Evolutionary conservation across 2,888 invertebrate genomes (phyloP), one percentile per base, ranked within the genome.

Genomic region (Dynastes grantii): DNA sequence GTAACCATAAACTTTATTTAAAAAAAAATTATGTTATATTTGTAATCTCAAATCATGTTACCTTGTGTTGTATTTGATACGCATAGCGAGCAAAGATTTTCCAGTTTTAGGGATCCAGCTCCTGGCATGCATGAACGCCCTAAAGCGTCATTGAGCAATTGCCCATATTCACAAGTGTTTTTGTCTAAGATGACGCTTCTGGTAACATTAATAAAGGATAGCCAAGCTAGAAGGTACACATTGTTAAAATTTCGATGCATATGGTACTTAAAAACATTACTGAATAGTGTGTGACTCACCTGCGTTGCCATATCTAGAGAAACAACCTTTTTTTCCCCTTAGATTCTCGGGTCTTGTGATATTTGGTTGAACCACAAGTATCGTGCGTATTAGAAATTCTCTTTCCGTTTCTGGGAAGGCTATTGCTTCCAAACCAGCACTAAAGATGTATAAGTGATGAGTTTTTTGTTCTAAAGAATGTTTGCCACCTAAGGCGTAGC

Each of bases 231-330:
- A 86, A 86, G 61, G 77, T 70, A 80, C 27, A 16, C 2, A 53
- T 51, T 8, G 9, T 51, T 51, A 2, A 37, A 71, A 77, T 76
- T 32, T 45, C 29, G 5, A 49, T 53, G n/a, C 4, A 53, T 5
- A 53, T 5, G n/a, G 13, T 37, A 6, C 61, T 53, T 49, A 3
- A 29, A 3, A 13, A 58, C 68, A 75, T 45, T 5, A 51, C 16
- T 32, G 51, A 5, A 16, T 64, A 64, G 70, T 83, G 13, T 16
- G 22, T 22, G 22, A 40, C 67, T 88, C 81, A 92, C 92, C 91
- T 76, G 93, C 91, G 51, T 93, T 93, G 0, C 93, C 92, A 82
- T 90, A 94, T 84, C 93, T 92, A 0, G 94, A 92, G 88, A 94
- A 92, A 86, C 94, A 94, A 0, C 92, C 93, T 32, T 88, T 90